Evolutionary conservation across 1,140 invertebrate species (phyloP), one percentile per base, ranked within the genome.

Genomic region (Macrocentrus cingulum): DNA sequence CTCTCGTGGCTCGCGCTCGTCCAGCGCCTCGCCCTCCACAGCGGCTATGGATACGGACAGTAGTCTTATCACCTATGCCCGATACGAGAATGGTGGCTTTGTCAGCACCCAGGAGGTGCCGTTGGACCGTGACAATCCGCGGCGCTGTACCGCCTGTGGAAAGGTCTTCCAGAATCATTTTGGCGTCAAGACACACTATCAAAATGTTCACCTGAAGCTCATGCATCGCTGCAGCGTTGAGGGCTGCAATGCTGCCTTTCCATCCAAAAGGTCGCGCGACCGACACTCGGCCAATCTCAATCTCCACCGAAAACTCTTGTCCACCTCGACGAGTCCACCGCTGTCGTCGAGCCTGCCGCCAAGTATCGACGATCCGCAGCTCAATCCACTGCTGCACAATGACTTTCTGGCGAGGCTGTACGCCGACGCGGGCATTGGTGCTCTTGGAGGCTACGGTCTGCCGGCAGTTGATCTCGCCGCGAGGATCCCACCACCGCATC

Each of bases 161-260:
- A 95, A 96, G 76, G 85, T 92, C 64, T 97, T 97, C 78, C 92
- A 94, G 72, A 97, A 96, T 69, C 90, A 94, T 69, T 97, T 96
- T 69, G 90, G 91, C n/a, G 88, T 97, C 0, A 97, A 96, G 77
- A 94, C 91, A 0, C 95, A 98, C 71, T 97, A 95, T 77, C 94
- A 95, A 81, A 97, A 94, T 75, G 91, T 95, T 0, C 96, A 98
- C 80, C 84, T 97, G 37, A 97, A 97, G 77, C 76, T 97, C 56
- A 95, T 97, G 89, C 95, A 98, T 77, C 93, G 92, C 68, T 98
- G 96, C 79, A 94, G 89, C 60, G 90, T 97, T 1, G 93, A 96
- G 59, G 95, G 95, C n/a, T 98, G 95, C 72, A 94, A 93, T 74
- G 94, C 94, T 0, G 89, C 92, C 0, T 98, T 98, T 71, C 92